A percentile compares a stretch with the other conserved stretches of the same genome.
phyloP scores from a whole-genome alignment of 30 jellyfish, hydroid and myxozoan genomes.

The Pelagia noctiluca region DNA sequence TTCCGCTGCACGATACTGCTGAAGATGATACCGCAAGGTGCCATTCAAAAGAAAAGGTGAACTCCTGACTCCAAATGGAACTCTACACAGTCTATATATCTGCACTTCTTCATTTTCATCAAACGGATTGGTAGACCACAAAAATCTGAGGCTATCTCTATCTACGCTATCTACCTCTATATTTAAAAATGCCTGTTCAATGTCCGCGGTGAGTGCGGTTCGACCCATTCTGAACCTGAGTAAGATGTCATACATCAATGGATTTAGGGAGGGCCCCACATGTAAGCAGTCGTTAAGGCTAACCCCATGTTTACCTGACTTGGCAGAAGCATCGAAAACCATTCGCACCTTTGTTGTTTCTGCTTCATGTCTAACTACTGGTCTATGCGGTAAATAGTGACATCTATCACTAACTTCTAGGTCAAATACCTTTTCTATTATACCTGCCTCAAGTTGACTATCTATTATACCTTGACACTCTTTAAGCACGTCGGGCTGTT shows the following conservation, averaged over 20 bases:
- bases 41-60: slow-evolving; percentile 59
- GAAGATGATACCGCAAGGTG: slow-evolving; percentile 32
- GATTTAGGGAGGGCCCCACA: slow-evolving; percentile 16
- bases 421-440: slow-evolving; percentile 35
- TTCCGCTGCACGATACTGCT: slow-evolving; percentile 17
- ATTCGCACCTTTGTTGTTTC: slow-evolving; percentile 67
- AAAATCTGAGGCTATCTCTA: slow-evolving; percentile 49
- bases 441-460: slow-evolving; percentile 42
- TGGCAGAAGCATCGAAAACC: slow-evolving; percentile 67
- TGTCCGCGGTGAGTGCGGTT: no score
- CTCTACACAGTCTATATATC: neutral
- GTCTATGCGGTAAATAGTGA: slow-evolving; percentile 33
- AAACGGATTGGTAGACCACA: slow-evolving; percentile 38
- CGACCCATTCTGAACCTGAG: slow-evolving; percentile 33
- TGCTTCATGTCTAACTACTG: slow-evolving; percentile 36
- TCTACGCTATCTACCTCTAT: slow-evolving; percentile 44
- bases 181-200: no score
- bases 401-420: slow-evolving; percentile 46
- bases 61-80: slow-evolving; percentile 42
- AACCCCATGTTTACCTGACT: slow-evolving; percentile 19
- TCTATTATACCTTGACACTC: slow-evolving; percentile 31
- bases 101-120: slow-evolving; percentile 16
- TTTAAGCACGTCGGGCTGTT: slow-evolving; percentile 10
- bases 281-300: slow-evolving; percentile 49
- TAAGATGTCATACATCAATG: slow-evolving; percentile 40